Evolutionary conservation across 2,888 invertebrate species (phyloP), one percentile per base, ranked within the genome.

Genomic region (Luperina testacea): DNA sequence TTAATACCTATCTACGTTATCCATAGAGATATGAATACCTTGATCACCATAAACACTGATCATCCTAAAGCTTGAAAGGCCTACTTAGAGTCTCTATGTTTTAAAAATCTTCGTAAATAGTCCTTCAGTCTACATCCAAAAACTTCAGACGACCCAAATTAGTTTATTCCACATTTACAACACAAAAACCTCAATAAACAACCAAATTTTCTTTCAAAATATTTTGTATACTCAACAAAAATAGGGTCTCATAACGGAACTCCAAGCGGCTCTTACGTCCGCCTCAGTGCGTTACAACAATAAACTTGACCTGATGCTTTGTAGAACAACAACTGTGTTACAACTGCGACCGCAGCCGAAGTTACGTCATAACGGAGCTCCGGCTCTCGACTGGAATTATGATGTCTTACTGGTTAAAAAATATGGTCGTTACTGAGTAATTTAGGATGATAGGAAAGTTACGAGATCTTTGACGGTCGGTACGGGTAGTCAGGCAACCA

Each of bases 251-350:
- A 45, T 64, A 51, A 69, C 78, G 69, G 69, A 74, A 72, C 75
- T 69, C 61, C n/a, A 42, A 80, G 67, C 45, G 57, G 53, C 72
- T 87, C 67, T 75, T 67, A 27, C 84, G 42, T 27, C 69, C 53
- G 13, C 51, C 20, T 72, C n/a, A 57, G 27, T 77, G 75, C 77
- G 81, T 81, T 61, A 67, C 77, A 73, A 65, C 61, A 75, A 69
- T 87, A 80, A 85, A 87, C 88, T 87, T 86, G 86, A 86, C 86
- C 86, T 48, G 59, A 57, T 24, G 76, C 73, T 82, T 86, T 63
- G 78, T 80, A 27, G 67, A 79, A 78, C 79, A 77, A 69, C 74
- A 75, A 77, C 63, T 71, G 24, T 72, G 73, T 72, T 75, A 73
- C 67, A 71, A 75, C 63, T 59, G 53, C 38, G 9, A 64, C 45